Base-by-base conservation (phyloP, 2,888 invertebrate genomes). In the Melanotus villosus region DNA sequence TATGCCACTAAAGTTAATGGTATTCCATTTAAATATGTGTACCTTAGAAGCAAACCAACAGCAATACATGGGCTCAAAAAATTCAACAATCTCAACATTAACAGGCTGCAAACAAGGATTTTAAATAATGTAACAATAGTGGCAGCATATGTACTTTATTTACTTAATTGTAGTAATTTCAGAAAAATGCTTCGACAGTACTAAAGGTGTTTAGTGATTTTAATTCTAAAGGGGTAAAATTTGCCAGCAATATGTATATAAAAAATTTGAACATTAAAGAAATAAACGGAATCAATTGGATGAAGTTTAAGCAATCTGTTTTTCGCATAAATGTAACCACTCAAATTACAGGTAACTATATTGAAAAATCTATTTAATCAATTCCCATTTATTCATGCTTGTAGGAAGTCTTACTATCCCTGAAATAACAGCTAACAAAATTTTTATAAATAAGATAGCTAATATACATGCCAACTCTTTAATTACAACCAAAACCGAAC, bases 241-340 rank as follows among this genome's bases (percentile, higher is more conserved):
- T 80, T 58, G 70, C 63, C 30, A 30, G 71, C 5, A 71, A 79
- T 52, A 66, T 82, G 5, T 65, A 58, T 14, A 75, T 83, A 43
- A 75, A 78, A 52, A 78, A 82, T 73, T 73, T 84, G 30, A 64
- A 75, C 18, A 79, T 82, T 12, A 77, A 81, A 58, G 73, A 70
- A 18, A 82, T 84, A 34, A 80, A 84, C 73, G 76, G 73, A 7
- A 73, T 84, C 2, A 63, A 79, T 54, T 84, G 82, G 82, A 64
- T 79, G n/a, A 69, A 72, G 9, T 83, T 84, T 59, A 76, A 73
- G 65, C 60, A 78, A 21, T 79, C 80, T 0, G 75, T 82, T 26
- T 83, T 82, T 70, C 77, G 75, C 54, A 73, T 79, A 58, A 80
- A 80, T 9, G 43, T 66, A 23, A 71, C 73, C 10, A 67, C 69